These are phyloP conservation scores for Sterrhoptilus dennistouni DNA, from an alignment of 2,113 vertebrate genomes.

Conservation along the genomic window DNA sequence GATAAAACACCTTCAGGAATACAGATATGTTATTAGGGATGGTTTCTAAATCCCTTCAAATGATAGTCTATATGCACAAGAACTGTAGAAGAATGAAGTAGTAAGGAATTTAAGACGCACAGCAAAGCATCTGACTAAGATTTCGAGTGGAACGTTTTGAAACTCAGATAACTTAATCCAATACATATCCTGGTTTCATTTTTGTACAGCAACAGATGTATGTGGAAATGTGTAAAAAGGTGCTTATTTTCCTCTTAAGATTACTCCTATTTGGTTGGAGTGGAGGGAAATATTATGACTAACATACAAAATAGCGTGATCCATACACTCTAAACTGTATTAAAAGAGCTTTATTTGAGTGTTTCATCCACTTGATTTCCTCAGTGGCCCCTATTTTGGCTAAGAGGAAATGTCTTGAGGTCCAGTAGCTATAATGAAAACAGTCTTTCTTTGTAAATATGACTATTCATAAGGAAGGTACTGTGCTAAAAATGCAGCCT, in stretches of 20 bases:
- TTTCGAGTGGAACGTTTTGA: rapidly evolving
- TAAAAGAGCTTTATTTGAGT: neutral
- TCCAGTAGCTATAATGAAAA: neutral
- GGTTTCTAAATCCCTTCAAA: neutral
- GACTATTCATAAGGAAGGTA: neutral
- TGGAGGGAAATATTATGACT: neutral
- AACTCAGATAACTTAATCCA: neutral
- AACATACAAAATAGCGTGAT: neutral
- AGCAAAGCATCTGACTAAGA: neutral
- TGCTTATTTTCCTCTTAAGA: neutral
- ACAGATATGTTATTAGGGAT: neutral
- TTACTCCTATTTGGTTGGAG: neutral
- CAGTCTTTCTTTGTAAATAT: neutral
- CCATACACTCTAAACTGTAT: neutral
- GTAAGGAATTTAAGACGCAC: neutral
- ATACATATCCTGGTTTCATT: neutral
- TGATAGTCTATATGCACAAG: neutral
- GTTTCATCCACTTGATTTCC: neutral
- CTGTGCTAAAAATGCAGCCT: neutral
- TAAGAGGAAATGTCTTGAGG: neutral
- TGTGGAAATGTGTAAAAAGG: rapidly evolving
- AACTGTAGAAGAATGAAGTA: neutral
- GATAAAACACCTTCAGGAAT: neutral
- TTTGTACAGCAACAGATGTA: neutral
- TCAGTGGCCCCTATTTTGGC: neutral